Percentiles rank a stretch among this genome's conserved stretches.
Evolutionary conservation across 2,113 vertebrate species (phyloP).

Genomic region (Orthonyx spaldingii): DNA sequence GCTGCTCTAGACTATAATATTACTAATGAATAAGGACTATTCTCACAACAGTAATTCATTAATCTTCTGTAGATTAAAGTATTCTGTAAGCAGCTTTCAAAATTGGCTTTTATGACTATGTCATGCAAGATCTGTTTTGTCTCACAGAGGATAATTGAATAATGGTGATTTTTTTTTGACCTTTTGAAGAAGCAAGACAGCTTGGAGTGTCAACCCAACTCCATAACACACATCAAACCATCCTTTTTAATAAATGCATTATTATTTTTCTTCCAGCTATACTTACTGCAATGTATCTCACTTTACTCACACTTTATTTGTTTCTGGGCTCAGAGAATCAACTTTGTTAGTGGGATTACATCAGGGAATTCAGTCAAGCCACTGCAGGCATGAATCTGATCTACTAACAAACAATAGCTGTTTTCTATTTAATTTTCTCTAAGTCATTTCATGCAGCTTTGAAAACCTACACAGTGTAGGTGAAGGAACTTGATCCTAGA

Average conservation of each 20-base stretch:
- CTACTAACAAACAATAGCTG: background rate
- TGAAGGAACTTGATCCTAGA: background rate
- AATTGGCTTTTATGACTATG: background rate
- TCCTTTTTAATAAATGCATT: background rate
- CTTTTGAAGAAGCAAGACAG: background rate
- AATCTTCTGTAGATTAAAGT: background rate
- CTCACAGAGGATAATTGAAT: background rate
- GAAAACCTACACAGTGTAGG: background rate
- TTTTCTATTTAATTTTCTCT: background rate
- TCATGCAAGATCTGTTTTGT: background rate
- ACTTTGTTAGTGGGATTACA: constrained; percentile 39
- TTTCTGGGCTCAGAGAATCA: background rate
- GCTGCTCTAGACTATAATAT: background rate
- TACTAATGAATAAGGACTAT: background rate
- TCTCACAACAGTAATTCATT: background rate
- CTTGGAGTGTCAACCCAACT: background rate
- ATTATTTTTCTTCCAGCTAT: constrained; percentile 12
- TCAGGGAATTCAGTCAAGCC: constrained; percentile 20
- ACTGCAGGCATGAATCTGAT: background rate
- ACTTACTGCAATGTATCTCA: background rate
- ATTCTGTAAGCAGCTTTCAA: constrained; percentile 18
- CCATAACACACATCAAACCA: background rate
- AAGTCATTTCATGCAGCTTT: background rate
- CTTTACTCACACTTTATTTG: constrained; percentile 6
- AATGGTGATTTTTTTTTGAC: background rate